Conservation (phyloP, 2,888 invertebrate genomes). For the Chymomyza amoena region DNA sequence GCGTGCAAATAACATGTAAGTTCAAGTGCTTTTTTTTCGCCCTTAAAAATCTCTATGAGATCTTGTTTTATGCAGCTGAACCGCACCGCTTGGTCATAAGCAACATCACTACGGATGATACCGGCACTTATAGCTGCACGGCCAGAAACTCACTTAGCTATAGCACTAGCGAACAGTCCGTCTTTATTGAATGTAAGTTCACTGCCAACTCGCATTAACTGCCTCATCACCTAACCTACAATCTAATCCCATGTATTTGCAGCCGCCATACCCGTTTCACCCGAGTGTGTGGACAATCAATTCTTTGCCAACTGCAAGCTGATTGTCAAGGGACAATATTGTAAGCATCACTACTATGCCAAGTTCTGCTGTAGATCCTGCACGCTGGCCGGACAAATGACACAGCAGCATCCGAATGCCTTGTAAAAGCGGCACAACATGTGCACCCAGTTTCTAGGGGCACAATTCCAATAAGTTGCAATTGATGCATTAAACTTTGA, state of each 20-base stretch:
- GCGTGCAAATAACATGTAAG: slow-evolving; percentile 84
- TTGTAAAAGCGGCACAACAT: slow-evolving; percentile 48
- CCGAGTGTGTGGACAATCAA: slow-evolving; percentile 91
- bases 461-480: slow-evolving; percentile 30
- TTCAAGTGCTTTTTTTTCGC: background rate
- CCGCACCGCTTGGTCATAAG: slow-evolving; percentile 85
- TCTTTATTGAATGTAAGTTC: slow-evolving; percentile 88
- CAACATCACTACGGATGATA: slow-evolving; percentile 83
- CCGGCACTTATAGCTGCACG: slow-evolving; percentile 90
- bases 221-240: background rate
- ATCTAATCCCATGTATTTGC: slow-evolving; percentile 19
- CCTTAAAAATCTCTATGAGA: background rate
- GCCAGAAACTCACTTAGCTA: slow-evolving; percentile 87
- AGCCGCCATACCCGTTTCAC: slow-evolving; percentile 83
- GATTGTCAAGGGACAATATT: slow-evolving; percentile 91
- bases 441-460: slow-evolving; percentile 31
- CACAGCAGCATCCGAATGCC: slow-evolving; percentile 71
- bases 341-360: slow-evolving; percentile 94
- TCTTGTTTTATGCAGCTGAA: slow-evolving; percentile 79
- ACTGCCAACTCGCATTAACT: background rate
- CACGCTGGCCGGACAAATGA: slow-evolving; percentile 89
- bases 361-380: slow-evolving; percentile 96
- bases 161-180: slow-evolving; percentile 83
- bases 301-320: slow-evolving; percentile 93
- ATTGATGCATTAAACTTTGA: slow-evolving; percentile 35